Conservation (phyloP, 2,113 vertebrate species). For the Stomatorhinus ivindoensis region DNA sequence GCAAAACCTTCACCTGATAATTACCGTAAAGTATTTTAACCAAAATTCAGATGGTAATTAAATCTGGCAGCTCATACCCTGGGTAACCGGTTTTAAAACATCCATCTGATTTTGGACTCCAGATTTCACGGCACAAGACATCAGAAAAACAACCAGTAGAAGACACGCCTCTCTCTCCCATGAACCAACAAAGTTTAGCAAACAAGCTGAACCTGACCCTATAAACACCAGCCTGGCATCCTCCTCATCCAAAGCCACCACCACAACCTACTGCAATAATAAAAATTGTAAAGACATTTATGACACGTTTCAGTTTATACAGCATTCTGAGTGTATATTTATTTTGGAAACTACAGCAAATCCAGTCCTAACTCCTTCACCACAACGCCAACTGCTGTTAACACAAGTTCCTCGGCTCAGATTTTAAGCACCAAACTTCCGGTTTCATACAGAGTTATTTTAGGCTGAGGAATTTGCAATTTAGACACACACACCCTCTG, state of each 20-base stretch:
- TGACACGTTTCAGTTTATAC: not conserved
- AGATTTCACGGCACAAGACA: not conserved
- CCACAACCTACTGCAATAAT: not conserved
- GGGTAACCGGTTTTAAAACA: not conserved
- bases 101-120: not conserved
- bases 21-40: not conserved
- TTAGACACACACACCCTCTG: not conserved
- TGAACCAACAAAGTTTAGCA: not conserved
- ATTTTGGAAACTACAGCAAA: not conserved
- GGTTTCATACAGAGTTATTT: not conserved
- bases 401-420: not conserved
- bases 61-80: not conserved
- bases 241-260: not conserved
- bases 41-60: not conserved
- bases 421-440: not conserved
- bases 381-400: not conserved
- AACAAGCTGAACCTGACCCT: not conserved
- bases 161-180: not conserved
- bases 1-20: not conserved
- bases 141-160: not conserved
- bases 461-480: not conserved
- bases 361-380: not conserved
- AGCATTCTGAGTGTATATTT: not conserved
- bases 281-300: not conserved
- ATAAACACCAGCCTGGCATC: not conserved